Percentiles rank a stretch among this genome's conserved stretches.
Conservation (phyloP, 2,888 invertebrate genomes). For the Meghimatium bilineatum region DNA sequence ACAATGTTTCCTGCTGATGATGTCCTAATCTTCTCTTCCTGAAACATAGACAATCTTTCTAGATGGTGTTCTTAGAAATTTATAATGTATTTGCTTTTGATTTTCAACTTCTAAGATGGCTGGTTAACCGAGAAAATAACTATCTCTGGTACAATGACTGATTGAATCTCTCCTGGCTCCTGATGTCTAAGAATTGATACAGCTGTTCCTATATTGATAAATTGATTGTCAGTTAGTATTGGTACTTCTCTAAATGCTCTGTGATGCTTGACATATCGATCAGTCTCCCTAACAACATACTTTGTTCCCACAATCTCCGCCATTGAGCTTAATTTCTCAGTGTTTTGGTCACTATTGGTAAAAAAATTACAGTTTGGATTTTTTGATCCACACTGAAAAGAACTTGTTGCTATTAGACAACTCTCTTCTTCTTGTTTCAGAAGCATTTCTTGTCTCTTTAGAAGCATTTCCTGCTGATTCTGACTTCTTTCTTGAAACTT, state of each 20-base stretch:
- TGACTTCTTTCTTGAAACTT: no score
- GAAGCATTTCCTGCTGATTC: no score
- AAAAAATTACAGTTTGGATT: neutral
- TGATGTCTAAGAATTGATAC: constrained; percentile 31
- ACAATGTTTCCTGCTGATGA: no score
- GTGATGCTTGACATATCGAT: constrained; percentile 34
- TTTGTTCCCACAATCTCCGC: constrained; percentile 31
- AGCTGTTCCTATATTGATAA: neutral
- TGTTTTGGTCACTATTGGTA: neutral
- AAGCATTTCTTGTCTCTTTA: neutral
- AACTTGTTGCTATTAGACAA: neutral
- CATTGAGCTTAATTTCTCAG: constrained; percentile 15
- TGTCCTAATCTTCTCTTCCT: no score
- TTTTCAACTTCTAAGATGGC: neutral
- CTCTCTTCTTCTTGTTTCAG: neutral
- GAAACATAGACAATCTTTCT: no score
- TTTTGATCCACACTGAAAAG: neutral
- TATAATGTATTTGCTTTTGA: neutral
- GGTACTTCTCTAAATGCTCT: constrained; percentile 35
- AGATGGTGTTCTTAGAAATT: no score
- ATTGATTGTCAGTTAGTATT: neutral
- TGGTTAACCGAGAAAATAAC: constrained; percentile 19
- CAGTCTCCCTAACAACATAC: constrained; percentile 33
- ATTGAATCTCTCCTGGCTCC: neutral
- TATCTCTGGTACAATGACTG: neutral